Evolutionary conservation across 2,888 invertebrate genomes (phyloP).

Genomic region (Zaprionus obscuricornis): DNA sequence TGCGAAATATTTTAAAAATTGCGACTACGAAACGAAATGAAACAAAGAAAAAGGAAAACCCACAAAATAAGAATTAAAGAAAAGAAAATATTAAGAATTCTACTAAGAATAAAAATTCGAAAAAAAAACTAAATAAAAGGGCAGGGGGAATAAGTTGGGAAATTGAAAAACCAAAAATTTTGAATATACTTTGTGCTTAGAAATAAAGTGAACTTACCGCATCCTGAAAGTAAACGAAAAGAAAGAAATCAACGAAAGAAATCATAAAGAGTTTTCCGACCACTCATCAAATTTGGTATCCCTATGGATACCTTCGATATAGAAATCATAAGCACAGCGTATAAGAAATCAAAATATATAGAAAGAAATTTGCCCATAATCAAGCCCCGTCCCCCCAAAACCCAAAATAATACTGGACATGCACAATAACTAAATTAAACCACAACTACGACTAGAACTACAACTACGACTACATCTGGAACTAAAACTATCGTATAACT

Average conservation of each 20-base stretch:
- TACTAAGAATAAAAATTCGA: no score
- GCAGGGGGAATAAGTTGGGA: not conserved
- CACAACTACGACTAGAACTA: conserved; percentile 51
- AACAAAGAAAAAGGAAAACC: conserved; percentile 16
- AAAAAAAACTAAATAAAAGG: no score
- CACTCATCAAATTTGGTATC: conserved; percentile 1
- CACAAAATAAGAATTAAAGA: conserved; percentile 25
- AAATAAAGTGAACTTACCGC: conserved; percentile 81
- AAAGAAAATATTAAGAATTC: no score
- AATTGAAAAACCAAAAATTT: conserved; percentile 2
- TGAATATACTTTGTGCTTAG: conserved; percentile 34
- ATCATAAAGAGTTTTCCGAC: conserved; percentile 59
- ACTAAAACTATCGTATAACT: no score
- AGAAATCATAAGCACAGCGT: conserved; percentile 20
- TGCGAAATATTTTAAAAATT: conserved; percentile 36
- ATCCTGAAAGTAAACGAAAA: conserved; percentile 84
- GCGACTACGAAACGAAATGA: conserved; percentile 31
- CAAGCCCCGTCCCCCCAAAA: not conserved
- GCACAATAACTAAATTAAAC: conserved; percentile 59
- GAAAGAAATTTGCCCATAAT: conserved; percentile 16
- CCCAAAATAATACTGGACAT: no score
- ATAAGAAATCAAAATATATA: conserved; percentile 30
- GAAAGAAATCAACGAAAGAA: conserved; percentile 77
- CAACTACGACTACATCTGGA: conserved; percentile 35
- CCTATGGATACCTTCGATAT: conserved; percentile 12